A percentile compares a stretch with the other conserved stretches of the same genome.
These are phyloP conservation scores for Cheilosia urbana DNA, from an alignment of 2,888 invertebrate species.

Conservation along the genomic window DNA sequence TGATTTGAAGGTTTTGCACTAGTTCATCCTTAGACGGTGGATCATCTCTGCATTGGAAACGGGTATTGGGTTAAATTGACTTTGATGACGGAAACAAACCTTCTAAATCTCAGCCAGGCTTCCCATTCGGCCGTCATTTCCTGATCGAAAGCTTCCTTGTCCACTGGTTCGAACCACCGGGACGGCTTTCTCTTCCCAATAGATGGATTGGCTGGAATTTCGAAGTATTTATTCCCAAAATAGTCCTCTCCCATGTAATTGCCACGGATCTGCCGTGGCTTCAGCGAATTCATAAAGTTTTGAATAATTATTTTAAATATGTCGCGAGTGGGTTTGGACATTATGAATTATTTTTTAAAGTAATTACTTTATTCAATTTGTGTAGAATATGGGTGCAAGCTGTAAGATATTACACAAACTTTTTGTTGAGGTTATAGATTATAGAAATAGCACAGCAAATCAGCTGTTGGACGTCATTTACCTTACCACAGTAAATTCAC, in stretches of 20 bases:
- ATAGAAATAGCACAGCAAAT: not conserved
- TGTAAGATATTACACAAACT: constrained; percentile 43
- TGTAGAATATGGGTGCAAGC: not conserved
- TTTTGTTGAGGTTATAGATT: constrained; percentile 28
- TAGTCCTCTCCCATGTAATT: constrained; percentile 89
- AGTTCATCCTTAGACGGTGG: constrained; percentile 91
- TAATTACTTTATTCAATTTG: not conserved
- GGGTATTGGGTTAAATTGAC: not conserved
- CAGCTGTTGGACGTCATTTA: constrained; percentile 37
- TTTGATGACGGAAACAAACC: constrained; percentile 80
- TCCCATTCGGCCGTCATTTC: constrained; percentile 95
- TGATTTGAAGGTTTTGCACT: constrained; percentile 88
- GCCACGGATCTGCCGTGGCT: constrained; percentile 85
- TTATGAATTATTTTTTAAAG: constrained; percentile 2
- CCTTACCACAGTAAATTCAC: not conserved
- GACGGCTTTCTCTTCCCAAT: constrained; percentile 87
- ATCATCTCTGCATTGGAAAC: constrained; percentile 82
- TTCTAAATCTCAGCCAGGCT: constrained; percentile 90
- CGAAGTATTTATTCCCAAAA: constrained; percentile 92
- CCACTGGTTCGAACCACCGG: constrained; percentile 90
- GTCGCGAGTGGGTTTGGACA: constrained; percentile 81
- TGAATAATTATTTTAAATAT: constrained; percentile 81
- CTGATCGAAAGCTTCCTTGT: constrained; percentile 87
- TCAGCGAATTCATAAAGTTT: constrained; percentile 82
- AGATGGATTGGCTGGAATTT: constrained; percentile 88